Base-by-base conservation (phyloP, 2,888 invertebrate genomes). In the Apodemia zela region DNA sequence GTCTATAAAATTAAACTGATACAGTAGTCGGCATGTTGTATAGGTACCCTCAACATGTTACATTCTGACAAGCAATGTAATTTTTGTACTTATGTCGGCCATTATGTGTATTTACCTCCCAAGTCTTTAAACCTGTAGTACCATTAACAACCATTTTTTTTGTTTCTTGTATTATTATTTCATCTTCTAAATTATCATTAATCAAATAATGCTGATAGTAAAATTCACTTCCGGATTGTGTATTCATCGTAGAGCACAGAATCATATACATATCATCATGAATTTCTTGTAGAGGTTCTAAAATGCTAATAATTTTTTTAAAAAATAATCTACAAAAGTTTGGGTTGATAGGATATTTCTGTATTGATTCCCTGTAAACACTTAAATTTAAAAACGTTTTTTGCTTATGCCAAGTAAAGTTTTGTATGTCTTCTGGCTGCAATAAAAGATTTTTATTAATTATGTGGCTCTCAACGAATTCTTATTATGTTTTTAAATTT, bases 101-200 rank as follows among this genome's bases (percentile, higher is more conserved):
- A 10, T 33, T 33, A 33, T 8, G 33, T 8, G 33, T 21, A 59
- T 21, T 54, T 85, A 95, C 95, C 93, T 96, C 95, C 96, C 96
- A 97, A 72, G 94, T 95, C 71, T 94, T 94, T 71, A 97, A 87
- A 33, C 97, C 97, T 17, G 97, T 97, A 21, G 97, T 96, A 35
- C 96, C 96, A 80, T 95, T 93, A 0, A 95, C 93, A 69, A 97
- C 95, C 76, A 96, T 93, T 76, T 93, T 94, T 64, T 91, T 93
- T 65, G 94, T 95, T 82, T 97, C 97, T 71, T 93, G 93, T 61
- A 96, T 81, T 15, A 93, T 94, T 42, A 96, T 81, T 45, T 85
- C 78, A 68, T 77, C 80, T 69, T 65, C 71, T 51, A 78, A 66
- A 63, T 84, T 75, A 65, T 87, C 75, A 42, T 81, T 75, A 63